Conservation (phyloP, 92 coral and sea anemone genomes). For the Epizoanthus ramosus region DNA sequence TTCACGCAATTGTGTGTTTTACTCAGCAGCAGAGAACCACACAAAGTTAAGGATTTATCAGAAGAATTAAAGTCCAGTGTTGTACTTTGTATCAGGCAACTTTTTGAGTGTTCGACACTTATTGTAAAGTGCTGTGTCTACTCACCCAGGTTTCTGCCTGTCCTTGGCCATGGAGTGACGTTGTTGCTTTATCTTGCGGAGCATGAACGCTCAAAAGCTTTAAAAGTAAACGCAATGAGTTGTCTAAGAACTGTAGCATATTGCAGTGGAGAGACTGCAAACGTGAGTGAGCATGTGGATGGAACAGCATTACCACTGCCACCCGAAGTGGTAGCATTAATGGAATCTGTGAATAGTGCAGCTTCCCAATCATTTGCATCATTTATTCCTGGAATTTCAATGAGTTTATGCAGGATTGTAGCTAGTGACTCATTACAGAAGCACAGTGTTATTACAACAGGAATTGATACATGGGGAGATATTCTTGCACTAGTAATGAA, state of each 20-base stretch:
- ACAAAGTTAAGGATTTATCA: slow-evolving; percentile 64
- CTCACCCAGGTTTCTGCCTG: slow-evolving; percentile 71
- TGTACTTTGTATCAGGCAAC: slow-evolving; percentile 65
- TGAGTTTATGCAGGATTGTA: slow-evolving; percentile 66
- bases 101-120: slow-evolving; percentile 65
- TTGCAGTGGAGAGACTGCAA: slow-evolving; percentile 39
- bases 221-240: slow-evolving; percentile 68
- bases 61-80: slow-evolving; percentile 79
- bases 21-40: slow-evolving; percentile 79
- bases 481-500: slow-evolving; percentile 78
- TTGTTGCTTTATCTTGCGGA: slow-evolving; percentile 71
- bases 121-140: slow-evolving; percentile 75
- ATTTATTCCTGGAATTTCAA: slow-evolving; percentile 93
- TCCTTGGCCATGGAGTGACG: slow-evolving; percentile 83
- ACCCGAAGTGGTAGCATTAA: slow-evolving; percentile 44
- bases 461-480: slow-evolving; percentile 73
- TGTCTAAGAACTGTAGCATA: slow-evolving; percentile 73
- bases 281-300: neutral
- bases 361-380: slow-evolving; percentile 75
- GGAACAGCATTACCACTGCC: neutral
- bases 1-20: slow-evolving; percentile 74
- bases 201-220: slow-evolving; percentile 78
- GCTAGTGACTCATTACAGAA: slow-evolving; percentile 75
- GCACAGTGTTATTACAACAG: slow-evolving; percentile 65
- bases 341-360: slow-evolving; percentile 49